Conservation (phyloP, 2,888 invertebrate species). For the Polyommatus iphigenia region DNA sequence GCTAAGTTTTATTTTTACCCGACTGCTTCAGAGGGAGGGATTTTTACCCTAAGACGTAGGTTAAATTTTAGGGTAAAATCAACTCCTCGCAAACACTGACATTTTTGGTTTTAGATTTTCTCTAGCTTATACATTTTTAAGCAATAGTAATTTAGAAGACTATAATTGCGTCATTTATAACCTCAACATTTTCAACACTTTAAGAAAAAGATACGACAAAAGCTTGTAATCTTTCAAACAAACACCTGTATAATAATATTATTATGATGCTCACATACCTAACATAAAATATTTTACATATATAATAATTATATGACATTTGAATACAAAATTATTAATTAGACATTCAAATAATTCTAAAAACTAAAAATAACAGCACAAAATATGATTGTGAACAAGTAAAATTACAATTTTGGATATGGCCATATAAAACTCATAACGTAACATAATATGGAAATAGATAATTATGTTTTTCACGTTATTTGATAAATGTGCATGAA, state of each 20-base stretch:
- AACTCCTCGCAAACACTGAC: background rate
- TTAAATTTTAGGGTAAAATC: too few species aligned
- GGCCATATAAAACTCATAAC: background rate
- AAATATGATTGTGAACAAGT: background rate
- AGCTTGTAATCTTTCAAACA: background rate
- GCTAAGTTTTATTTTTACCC: background rate
- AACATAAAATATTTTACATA: background rate
- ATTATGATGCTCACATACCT: background rate
- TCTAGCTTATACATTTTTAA: background rate
- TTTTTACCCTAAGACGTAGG: too few species aligned
- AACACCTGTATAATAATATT: background rate
- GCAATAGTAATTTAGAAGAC: too few species aligned
- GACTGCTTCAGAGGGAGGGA: background rate
- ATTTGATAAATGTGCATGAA: background rate
- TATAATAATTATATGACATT: background rate
- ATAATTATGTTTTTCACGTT: background rate
- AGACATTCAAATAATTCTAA: background rate
- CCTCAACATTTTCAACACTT: background rate
- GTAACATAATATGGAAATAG: background rate
- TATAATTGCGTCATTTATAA: too few species aligned
- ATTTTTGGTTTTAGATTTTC: background rate
- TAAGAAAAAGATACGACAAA: background rate
- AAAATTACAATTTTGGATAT: conserved; percentile 3
- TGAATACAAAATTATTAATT: conserved; percentile 1
- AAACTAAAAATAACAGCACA: conserved; percentile 4